These are phyloP conservation scores for Fundulus diaphanus DNA, from an alignment of 2,797 vertebrate genomes.

Conservation along the genomic window DNA sequence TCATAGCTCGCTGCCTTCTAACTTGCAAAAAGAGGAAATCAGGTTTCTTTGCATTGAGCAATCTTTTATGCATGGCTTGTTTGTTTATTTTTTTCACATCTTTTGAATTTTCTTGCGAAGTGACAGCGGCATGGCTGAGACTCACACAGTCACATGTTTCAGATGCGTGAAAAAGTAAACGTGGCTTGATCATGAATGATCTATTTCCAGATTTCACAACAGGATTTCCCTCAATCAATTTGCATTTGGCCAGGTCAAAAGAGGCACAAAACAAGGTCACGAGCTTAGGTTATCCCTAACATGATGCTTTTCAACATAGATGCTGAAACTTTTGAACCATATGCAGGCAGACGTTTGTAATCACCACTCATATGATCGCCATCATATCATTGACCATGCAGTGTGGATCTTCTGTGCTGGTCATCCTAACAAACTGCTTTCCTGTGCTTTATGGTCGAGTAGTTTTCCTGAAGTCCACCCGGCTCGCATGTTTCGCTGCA, in stretches of 20 bases:
- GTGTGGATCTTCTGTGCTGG: not conserved
- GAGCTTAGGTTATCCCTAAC: not conserved
- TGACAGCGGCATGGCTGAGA: not conserved
- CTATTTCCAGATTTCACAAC: too few relatives aligned
- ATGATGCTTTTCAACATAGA: not conserved
- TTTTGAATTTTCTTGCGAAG: not conserved
- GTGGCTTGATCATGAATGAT: not conserved
- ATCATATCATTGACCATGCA: not conserved
- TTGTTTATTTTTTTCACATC: not conserved
- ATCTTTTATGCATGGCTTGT: not conserved
- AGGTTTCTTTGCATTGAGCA: not conserved
- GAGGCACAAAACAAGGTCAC: not conserved
- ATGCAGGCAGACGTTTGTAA: too few relatives aligned
- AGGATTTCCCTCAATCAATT: not conserved
- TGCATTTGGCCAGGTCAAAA: too few relatives aligned
- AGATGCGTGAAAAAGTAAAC: conserved; percentile 4
- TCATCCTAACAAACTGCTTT: not conserved
- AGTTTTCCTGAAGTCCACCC: not conserved
- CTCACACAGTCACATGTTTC: not conserved
- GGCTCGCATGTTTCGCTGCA: not conserved
- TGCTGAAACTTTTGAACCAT: not conserved
- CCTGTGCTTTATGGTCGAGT: not conserved
- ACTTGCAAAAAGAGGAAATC: not conserved
- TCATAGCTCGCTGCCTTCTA: not conserved
- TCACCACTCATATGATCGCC: not conserved